Percentiles rank a stretch among this genome's conserved stretches.
Conservation (phyloP, 2,113 vertebrate species). For the Psammodynastes pulverulentus region DNA sequence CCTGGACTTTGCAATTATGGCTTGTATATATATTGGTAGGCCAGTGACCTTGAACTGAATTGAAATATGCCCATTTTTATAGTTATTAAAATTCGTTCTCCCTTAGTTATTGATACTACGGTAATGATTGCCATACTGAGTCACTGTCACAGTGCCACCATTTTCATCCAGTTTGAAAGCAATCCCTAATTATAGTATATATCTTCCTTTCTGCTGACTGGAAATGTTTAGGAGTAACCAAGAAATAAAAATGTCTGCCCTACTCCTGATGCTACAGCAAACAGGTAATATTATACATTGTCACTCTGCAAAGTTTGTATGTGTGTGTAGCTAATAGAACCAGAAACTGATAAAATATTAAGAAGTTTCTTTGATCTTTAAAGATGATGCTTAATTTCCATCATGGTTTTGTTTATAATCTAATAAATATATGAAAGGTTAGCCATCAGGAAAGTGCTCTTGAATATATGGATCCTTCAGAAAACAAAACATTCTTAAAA, state of each 20-base stretch:
- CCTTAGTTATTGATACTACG: background rate
- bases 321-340: background rate
- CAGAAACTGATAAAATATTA: background rate
- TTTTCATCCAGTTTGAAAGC: background rate
- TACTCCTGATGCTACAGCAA: background rate
- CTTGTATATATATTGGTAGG: background rate
- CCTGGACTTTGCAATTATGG: background rate
- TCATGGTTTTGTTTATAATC: background rate
- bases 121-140: background rate
- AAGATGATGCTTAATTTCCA: background rate
- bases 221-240: background rate
- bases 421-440: background rate
- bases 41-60: background rate
- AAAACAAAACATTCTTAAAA: background rate
- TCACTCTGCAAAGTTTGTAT: background rate
- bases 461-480: background rate
- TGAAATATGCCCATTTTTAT: background rate
- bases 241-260: background rate
- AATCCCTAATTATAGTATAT: background rate
- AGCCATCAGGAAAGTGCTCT: background rate
- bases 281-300: background rate
- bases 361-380: background rate
- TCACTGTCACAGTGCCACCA: background rate
- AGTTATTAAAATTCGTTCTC: background rate
- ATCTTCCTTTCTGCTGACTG: background rate